A percentile compares a stretch with the other conserved stretches of the same genome.
phyloP scores from a whole-genome alignment of 2,113 vertebrate species.

The Natator depressus region DNA sequence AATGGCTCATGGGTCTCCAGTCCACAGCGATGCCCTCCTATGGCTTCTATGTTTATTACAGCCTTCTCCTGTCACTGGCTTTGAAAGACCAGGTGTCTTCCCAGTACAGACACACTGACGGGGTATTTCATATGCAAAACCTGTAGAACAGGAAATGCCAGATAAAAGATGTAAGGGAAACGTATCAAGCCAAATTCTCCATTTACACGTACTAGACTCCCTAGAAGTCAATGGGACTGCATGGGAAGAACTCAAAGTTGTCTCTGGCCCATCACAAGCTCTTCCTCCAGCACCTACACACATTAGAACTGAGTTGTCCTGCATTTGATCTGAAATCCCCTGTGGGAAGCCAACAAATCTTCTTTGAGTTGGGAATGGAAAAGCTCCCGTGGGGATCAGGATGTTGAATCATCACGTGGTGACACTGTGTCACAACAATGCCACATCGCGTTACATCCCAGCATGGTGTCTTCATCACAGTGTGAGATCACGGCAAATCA shows the following conservation, averaged over 20 bases:
- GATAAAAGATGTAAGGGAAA: constrained; percentile 43
- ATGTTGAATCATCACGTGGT: background rate
- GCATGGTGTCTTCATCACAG: background rate
- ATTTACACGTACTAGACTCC: rapidly evolving
- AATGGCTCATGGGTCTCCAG: background rate
- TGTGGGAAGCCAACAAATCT: background rate
- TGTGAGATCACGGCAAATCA: background rate
- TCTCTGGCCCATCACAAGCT: background rate
- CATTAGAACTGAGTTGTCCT: background rate
- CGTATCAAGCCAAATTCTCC: rapidly evolving
- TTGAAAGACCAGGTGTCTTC: background rate
- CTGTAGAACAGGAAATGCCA: rapidly evolving
- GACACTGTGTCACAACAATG: background rate
- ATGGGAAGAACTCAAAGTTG: background rate
- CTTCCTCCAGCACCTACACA: background rate
- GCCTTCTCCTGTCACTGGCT: rapidly evolving
- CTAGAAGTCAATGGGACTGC: no score
- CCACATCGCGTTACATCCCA: background rate
- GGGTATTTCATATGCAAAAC: rapidly evolving
- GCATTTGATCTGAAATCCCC: background rate
- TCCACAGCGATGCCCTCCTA: background rate
- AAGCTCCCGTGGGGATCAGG: background rate
- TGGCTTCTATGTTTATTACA: background rate
- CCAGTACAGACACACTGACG: background rate
- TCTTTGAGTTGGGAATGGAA: background rate